Evolutionary conservation across 2,888 invertebrate species (phyloP).

Genomic region (Perithous albicinctus): DNA sequence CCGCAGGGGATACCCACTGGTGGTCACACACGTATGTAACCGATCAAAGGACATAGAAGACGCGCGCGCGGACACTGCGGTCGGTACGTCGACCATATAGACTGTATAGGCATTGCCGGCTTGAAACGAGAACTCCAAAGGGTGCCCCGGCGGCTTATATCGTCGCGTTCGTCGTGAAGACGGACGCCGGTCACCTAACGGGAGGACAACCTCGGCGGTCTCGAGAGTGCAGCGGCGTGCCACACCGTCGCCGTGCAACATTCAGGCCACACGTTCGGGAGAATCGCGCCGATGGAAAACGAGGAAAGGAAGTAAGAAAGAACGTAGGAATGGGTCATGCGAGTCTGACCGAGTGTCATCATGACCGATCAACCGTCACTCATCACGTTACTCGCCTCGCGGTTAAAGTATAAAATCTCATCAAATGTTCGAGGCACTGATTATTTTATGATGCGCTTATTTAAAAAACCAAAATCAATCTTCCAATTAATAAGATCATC

Average conservation of each 20-base stretch:
- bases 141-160: constrained; percentile 60
- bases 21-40: constrained; percentile 49
- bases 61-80: constrained; percentile 43
- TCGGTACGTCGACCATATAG: constrained; percentile 8
- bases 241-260: constrained; percentile 45
- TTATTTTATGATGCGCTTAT: background rate
- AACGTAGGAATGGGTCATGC: constrained; percentile 15
- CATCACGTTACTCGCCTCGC: constrained; percentile 16
- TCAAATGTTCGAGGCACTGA: no score
- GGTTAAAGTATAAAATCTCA: background rate
- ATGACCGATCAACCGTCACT: constrained; percentile 23
- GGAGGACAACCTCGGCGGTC: constrained; percentile 71
- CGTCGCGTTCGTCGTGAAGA: constrained; percentile 66
- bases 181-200: constrained; percentile 74
- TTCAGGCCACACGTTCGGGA: constrained; percentile 64
- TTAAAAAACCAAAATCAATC: background rate
- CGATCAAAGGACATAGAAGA: constrained; percentile 57
- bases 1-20: constrained; percentile 37
- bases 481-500: background rate
- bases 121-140: constrained; percentile 58
- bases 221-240: constrained; percentile 58
- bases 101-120: constrained; percentile 49
- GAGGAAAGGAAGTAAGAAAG: constrained; percentile 43
- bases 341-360: constrained; percentile 32
- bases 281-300: constrained; percentile 46